These are phyloP conservation scores for Aquatica leii DNA, from an alignment of 2,888 invertebrate species.

Conservation along the genomic window DNA sequence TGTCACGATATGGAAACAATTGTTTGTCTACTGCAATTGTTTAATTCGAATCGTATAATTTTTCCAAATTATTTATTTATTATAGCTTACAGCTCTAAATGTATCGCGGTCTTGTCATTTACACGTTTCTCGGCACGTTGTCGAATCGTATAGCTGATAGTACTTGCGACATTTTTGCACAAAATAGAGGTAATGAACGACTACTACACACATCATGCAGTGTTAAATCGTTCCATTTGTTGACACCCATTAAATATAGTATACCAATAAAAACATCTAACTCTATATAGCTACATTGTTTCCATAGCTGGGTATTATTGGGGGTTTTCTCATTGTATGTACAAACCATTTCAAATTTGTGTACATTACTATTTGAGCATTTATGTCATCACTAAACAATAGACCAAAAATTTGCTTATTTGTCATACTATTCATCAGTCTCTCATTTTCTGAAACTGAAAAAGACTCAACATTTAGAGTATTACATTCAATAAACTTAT, in stretches of 20 bases:
- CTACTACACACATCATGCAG: too few relatives aligned
- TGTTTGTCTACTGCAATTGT: too few relatives aligned
- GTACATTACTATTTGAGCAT: not conserved
- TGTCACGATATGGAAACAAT: not conserved
- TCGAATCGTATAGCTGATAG: not conserved
- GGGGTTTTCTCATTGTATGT: not conserved
- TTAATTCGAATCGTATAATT: too few relatives aligned
- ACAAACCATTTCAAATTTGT: not conserved
- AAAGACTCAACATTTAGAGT: not conserved
- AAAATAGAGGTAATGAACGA: too few relatives aligned
- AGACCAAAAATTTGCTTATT: not conserved
- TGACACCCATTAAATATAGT: not conserved
- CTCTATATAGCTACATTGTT: too few relatives aligned
- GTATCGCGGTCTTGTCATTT: too few relatives aligned
- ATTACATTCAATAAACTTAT: not conserved
- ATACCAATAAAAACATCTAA: too few relatives aligned
- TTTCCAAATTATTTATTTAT: too few relatives aligned
- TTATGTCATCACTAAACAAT: too few relatives aligned
- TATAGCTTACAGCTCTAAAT: too few relatives aligned
- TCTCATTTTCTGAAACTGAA: not conserved
- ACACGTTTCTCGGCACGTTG: too few relatives aligned
- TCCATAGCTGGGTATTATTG: not conserved
- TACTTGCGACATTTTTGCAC: not conserved
- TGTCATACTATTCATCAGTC: not conserved
- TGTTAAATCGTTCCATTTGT: too few relatives aligned